Evolutionary conservation across 2,888 invertebrate genomes (phyloP), one percentile per base, ranked within the genome.

Genomic region (Ernsta delagoae): DNA sequence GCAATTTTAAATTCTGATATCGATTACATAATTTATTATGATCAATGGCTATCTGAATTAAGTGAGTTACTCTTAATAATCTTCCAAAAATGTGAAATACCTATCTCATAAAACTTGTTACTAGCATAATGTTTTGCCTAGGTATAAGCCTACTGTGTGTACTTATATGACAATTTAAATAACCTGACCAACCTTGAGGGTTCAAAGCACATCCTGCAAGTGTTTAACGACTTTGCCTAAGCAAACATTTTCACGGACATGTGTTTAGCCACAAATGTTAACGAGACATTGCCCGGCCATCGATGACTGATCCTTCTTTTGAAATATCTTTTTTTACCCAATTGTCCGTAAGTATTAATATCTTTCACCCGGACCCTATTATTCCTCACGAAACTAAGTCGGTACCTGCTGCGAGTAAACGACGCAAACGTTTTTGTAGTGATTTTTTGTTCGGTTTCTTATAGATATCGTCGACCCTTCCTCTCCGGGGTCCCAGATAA

Each of bases 201-300:
- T 89, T 91, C 88, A 88, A 78, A 88, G 87, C 87, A 88, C 87
- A 91, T 91, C 91, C 90, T 89, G 92, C 82, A 86, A 84, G 83
- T 77, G 82, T 84, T 89, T 90, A 90, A 91, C 86, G 89, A 88
- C 83, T 86, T 86, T 77, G 87, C 92, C 90, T 92, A 92, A 92
- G 90, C 88, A 91, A 92, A 92, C 88, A 92, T 84, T 83, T 83
- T 80, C 77, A 81, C 78, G 79, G 86, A 87, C 89, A 90, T 85
- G 85, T 91, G 90, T 87, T 86, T 81, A 82, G 83, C 78, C 78
- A 79, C 79, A 82, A 82, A 77, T 74, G 76, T 78, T 85, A 80
- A 83, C 85, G 81, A 77, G 82, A 80, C 79, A 78, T 76, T 77
- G 82, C 74, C 77, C 79, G 75, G 67, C 77, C 74, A 76, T 77